Evolutionary conservation across 2,113 vertebrate species (phyloP).

Genomic region (Hydrolagus affinis): DNA sequence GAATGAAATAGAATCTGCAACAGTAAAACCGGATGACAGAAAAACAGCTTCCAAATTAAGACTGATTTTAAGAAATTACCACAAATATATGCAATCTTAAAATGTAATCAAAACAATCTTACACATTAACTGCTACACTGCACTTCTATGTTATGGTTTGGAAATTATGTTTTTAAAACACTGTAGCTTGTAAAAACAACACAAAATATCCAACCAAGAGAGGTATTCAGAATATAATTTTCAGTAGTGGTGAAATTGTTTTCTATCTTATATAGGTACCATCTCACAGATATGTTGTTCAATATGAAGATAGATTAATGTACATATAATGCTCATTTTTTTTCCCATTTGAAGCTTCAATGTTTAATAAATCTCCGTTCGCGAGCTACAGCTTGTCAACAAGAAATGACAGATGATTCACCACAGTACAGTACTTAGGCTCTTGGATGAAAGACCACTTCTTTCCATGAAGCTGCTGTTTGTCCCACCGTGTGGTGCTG

Average conservation of each 20-base stretch:
- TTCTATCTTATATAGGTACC: not conserved
- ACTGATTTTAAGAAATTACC: no score
- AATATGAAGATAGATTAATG: not conserved
- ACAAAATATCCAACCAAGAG: not conserved
- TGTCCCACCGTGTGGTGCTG: not conserved
- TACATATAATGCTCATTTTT: not conserved
- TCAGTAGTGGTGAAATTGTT: not conserved
- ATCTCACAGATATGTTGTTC: not conserved
- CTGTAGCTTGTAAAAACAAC: not conserved
- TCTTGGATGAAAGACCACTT: not conserved
- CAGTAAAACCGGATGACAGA: no score
- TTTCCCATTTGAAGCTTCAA: not conserved
- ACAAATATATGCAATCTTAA: no score
- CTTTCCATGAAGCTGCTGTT: not conserved
- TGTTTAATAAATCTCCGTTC: not conserved
- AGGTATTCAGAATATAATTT: not conserved
- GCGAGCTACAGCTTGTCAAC: no score
- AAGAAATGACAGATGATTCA: not conserved
- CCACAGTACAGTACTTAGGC: not conserved
- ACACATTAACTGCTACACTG: not conserved
- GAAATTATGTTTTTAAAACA: slow-evolving; percentile 7
- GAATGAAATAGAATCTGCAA: no score
- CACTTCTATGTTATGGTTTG: not conserved
- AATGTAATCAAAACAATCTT: no score
- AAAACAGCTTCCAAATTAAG: no score